Base-by-base conservation (phyloP, 2,797 vertebrate genomes). In the Thamnophis elegans region DNA sequence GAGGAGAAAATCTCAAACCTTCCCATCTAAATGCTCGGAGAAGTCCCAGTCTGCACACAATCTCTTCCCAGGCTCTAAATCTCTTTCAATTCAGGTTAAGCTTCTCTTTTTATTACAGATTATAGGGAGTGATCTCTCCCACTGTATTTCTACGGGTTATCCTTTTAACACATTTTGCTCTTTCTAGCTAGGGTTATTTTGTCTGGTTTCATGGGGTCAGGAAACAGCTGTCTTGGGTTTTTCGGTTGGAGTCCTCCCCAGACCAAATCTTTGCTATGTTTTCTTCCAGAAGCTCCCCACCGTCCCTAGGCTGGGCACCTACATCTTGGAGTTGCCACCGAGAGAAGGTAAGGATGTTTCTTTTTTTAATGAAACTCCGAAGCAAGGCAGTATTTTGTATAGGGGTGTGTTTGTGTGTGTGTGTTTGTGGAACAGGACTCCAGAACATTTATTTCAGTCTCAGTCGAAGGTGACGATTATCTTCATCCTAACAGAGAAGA, bases 131-230 rank as follows among this genome's bases (percentile, higher is more conserved):
- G 93, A 91, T 94, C 93, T 94, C 93, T 88, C 58, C 93, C 89
- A 85, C 93, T 92, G 91, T 91, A 89, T 85, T 91, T 94, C 92
- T 90, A 89, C 85, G 86, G 86, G 91, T 94, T 94, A 94, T 94
- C 93, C 93, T 92, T 94, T 94, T 92, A 94, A 92, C 93, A 94
- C 93, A 94, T 94, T 94, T 94, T 92, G 89, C 91, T 92, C 91
- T 94, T 92, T 94, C 93, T 92, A 32, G 86, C 91, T 56, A 54
- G 90, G 90, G 93, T 93, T 93, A 93, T 93, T 93, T 90, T 92
- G 85, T 85, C 54, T 60, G 90, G 58, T 93, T 93, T 91, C 86
- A 0, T 18, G 73, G 91, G 93, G 87, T 89, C 89, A 89, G 91
- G 87, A 86, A 92, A 87, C 58, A 91, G 47, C 58, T 85, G 86